Percentiles rank a stretch among this genome's conserved stretches.
These are phyloP conservation scores for Ichneumoninae sp. DNA, from an alignment of 2,888 invertebrate genomes.

Conservation along the genomic window DNA sequence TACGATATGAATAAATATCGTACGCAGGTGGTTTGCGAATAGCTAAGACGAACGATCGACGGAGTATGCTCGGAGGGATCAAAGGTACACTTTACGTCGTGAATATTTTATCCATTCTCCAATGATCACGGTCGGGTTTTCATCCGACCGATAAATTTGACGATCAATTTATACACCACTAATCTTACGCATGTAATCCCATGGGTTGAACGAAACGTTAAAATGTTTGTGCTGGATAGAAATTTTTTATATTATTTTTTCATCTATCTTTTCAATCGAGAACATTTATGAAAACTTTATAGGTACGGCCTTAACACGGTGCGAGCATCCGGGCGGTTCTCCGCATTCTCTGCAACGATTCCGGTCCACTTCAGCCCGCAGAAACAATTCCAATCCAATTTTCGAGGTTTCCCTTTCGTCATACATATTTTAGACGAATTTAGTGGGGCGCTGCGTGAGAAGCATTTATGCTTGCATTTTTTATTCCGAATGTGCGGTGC, in stretches of 20 bases:
- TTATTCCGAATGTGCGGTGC: conserved; percentile 14
- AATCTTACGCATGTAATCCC: not conserved
- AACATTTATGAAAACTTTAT: not conserved
- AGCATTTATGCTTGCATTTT: conserved; percentile 28
- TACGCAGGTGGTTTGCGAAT: not conserved
- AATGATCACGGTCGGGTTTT: not conserved
- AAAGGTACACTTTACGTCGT: not conserved
- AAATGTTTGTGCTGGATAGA: not conserved
- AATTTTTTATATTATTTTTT: not conserved
- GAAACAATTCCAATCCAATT: conserved; percentile 8
- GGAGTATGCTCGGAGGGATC: not conserved
- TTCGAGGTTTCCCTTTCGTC: not conserved
- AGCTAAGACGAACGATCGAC: conserved; percentile 1
- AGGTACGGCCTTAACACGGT: not conserved
- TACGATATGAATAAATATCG: conserved; percentile 32
- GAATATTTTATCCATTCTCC: conserved; percentile 18
- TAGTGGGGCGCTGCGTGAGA: not conserved
- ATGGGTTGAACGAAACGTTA: not conserved
- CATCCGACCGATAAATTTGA: not conserved
- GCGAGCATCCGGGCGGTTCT: not conserved
- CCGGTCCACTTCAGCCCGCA: not conserved
- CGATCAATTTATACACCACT: not conserved
- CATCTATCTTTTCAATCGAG: not conserved
- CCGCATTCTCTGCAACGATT: not conserved
- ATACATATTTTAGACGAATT: conserved; percentile 17